Conservation (phyloP, 2,797 vertebrate genomes). For the Scyliorhinus canicula region DNA sequence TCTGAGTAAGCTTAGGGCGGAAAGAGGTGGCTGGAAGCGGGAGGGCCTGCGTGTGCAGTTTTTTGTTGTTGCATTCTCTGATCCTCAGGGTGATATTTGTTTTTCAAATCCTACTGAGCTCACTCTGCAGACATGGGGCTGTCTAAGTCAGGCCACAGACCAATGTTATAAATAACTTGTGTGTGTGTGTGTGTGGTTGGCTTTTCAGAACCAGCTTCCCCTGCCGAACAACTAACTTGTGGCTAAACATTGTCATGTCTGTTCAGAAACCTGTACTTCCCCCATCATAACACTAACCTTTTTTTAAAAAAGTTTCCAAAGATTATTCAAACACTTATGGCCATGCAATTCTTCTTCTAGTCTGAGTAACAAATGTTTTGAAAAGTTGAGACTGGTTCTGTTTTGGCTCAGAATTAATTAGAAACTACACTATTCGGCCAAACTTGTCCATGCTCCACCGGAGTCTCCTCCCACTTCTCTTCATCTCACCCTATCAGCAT, state of each 20-base stretch:
- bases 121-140: background rate
- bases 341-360: background rate
- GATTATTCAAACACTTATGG: background rate
- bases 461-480: background rate
- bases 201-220: background rate
- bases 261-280: background rate
- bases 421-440: background rate
- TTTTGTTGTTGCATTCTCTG: background rate
- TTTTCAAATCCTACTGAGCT: background rate
- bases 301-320: background rate
- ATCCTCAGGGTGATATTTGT: background rate
- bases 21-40: background rate
- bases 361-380: background rate
- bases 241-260: background rate
- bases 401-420: background rate
- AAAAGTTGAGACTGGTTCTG: background rate
- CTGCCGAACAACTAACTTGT: background rate
- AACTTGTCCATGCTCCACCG: too few relatives aligned
- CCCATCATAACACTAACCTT: background rate
- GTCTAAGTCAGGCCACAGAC: background rate
- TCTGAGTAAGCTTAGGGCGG: background rate
- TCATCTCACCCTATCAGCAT: background rate
- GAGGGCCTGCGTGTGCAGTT: background rate
- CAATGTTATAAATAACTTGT: slow-evolving; percentile 3
- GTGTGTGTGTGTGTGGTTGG: background rate